Evolutionary conservation across 2,113 vertebrate genomes (phyloP), one percentile per base, ranked within the genome.

Genomic region (Myiozetetes cayanensis): DNA sequence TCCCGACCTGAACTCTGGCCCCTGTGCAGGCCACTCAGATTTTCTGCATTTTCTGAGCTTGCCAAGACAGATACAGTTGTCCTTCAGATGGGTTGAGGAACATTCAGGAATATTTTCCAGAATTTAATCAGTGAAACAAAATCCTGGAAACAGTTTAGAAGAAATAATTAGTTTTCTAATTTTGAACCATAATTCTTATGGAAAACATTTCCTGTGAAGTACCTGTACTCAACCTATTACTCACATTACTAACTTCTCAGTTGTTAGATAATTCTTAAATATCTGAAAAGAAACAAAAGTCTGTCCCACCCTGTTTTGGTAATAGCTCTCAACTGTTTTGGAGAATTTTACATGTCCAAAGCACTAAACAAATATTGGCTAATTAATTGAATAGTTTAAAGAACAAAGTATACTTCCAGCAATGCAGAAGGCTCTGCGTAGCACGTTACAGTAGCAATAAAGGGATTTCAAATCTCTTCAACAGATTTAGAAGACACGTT

Each of bases 1-100:
- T 55, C 30, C 10, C 46, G 6, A 37, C 65, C 31, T 65, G 70
- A 35, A 19, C 30, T 84, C 25, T 65, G 8, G 13, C 76, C 31
- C 5, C 30, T 53, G 3, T 63, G 50, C 50, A 66, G 37, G 16
- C 11, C 14, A 2, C 14, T 88, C 0, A 0, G 12, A 7, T 61
- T 88, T 86, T 52, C 27, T 80, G 4, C 7, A 0, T 56, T 79
- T 80, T 85, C 31, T 44, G 6, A 5, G 6, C 12, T 82, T 80
- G 15, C 12, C 2, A 14, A 61, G 25, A 35, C 0, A 0, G 55
- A 24, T 62, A 9, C 2, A 22, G 14, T 25, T 89, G 37, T 63
- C 4, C 21, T 4, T 83, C 27, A 14, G 20, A 0, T 82, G 25
- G 5, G 7, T 53, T 59, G 28, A 90, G 8, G 12, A 43, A 50